A percentile compares a stretch with the other conserved stretches of the same genome.
Conservation (phyloP, 2,888 invertebrate species). For the Amiota mariae region DNA sequence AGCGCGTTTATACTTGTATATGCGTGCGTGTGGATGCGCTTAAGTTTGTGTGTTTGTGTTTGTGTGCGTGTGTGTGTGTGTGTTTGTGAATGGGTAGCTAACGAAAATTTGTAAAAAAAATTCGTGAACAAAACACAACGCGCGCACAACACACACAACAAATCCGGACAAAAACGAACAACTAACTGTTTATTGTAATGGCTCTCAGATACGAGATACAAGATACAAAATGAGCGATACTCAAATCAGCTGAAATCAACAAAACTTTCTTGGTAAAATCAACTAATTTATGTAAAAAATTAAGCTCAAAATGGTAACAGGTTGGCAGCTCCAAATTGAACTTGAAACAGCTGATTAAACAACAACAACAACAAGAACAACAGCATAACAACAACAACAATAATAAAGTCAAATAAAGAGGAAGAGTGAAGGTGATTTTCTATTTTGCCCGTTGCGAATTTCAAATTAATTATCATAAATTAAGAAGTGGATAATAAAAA, state of each 20-base stretch:
- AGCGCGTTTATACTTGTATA: too few relatives aligned
- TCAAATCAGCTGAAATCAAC: too few relatives aligned
- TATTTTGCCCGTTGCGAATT: neutral
- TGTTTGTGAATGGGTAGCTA: neutral
- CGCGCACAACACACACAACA: too few relatives aligned
- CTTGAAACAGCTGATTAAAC: conserved; percentile 6
- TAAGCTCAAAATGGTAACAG: conserved; percentile 2
- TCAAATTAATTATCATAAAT: neutral
- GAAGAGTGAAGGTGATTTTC: conserved; percentile 8
- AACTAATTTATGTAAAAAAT: too few relatives aligned
- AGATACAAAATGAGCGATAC: too few relatives aligned
- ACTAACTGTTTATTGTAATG: conserved; percentile 21
- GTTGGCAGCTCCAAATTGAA: neutral
- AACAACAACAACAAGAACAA: conserved; percentile 27
- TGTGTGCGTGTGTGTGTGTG: neutral
- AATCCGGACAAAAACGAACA: neutral
- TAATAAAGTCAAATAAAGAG: conserved; percentile 43
- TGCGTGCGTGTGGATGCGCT: too few relatives aligned
- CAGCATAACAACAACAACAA: conserved; percentile 26
- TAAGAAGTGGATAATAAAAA: conserved; percentile 33
- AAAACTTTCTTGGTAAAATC: too few relatives aligned
- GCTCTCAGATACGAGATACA: too few relatives aligned
- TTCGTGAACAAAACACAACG: neutral
- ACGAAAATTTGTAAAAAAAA: neutral
- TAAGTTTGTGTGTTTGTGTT: conserved; percentile 5